Conservation (phyloP, 2,113 vertebrate genomes). For the Aleadryas rufinucha region DNA sequence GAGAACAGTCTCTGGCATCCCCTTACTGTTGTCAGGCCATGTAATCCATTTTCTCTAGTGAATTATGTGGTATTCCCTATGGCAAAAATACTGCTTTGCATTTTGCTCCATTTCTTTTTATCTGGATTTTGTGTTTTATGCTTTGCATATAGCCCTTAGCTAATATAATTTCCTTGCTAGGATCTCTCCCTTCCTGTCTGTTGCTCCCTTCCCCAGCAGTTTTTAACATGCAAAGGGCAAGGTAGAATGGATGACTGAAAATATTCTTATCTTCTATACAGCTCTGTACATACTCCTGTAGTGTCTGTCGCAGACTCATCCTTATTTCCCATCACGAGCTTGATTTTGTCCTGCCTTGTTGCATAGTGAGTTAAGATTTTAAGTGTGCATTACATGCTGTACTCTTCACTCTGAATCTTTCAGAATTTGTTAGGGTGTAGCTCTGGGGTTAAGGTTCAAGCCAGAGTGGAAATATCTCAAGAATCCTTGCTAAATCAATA, state of each 20-base stretch:
- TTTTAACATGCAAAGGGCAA: neutral
- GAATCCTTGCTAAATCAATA: neutral
- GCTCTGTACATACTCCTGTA: neutral
- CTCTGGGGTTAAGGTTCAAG: neutral
- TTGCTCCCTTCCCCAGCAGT: neutral
- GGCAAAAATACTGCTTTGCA: constrained; percentile 44
- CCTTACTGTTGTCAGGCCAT: constrained; percentile 34
- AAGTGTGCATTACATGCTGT: neutral
- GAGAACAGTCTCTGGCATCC: constrained; percentile 6
- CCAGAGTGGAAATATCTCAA: neutral
- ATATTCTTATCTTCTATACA: neutral
- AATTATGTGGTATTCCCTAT: constrained; percentile 52
- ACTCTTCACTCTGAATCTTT: neutral
- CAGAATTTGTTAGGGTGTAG: neutral
- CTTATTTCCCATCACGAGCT: neutral
- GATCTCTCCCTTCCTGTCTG: neutral
- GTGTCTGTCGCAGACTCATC: neutral
- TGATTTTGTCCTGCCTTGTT: neutral
- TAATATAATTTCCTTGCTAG: constrained; percentile 8
- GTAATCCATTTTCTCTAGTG: constrained; percentile 62
- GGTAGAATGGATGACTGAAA: neutral
- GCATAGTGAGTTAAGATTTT: neutral
- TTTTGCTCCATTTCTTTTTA: constrained; percentile 52
- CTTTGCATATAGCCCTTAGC: constrained; percentile 38
- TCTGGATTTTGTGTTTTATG: constrained; percentile 44